Conservation (phyloP, 1,140 invertebrate species). For the Nephotettix cincticeps region DNA sequence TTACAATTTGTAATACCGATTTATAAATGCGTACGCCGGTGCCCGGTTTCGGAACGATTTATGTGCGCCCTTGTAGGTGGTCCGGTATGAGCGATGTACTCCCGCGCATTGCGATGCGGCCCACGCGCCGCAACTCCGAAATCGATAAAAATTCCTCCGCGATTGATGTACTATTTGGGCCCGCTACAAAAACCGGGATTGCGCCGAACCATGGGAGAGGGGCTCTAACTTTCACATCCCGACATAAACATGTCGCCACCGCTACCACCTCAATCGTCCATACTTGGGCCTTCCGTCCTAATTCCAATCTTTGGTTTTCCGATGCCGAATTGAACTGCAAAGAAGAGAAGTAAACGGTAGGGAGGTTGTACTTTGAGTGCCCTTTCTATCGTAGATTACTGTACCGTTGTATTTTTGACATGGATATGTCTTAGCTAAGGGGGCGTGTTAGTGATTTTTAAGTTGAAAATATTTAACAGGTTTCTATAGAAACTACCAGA, state of each 20-base stretch:
- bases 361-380: too few species aligned
- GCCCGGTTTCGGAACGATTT: conserved; percentile 6
- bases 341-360: too few species aligned
- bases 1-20: conserved; percentile 9
- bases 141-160: conserved; percentile 20
- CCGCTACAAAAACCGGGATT: conserved; percentile 13
- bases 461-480: too few species aligned
- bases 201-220: neutral
- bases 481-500: too few species aligned
- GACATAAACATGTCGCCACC: conserved; percentile 11
- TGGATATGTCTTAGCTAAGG: too few species aligned
- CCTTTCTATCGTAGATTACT: too few species aligned
- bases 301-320: too few species aligned
- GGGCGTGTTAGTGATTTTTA: too few species aligned
- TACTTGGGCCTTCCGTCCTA: too few species aligned
- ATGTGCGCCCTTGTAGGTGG: neutral
- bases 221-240: conserved; percentile 12
- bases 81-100: neutral
- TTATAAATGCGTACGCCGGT: conserved; percentile 3
- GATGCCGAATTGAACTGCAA: too few species aligned
- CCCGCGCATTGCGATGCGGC: neutral
- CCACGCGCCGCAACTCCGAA: conserved; percentile 1
- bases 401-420: too few species aligned
- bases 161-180: conserved; percentile 16
- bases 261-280: too few species aligned